Base-by-base conservation (phyloP, 2,797 vertebrate genomes). In the Lagodon rhomboides region DNA sequence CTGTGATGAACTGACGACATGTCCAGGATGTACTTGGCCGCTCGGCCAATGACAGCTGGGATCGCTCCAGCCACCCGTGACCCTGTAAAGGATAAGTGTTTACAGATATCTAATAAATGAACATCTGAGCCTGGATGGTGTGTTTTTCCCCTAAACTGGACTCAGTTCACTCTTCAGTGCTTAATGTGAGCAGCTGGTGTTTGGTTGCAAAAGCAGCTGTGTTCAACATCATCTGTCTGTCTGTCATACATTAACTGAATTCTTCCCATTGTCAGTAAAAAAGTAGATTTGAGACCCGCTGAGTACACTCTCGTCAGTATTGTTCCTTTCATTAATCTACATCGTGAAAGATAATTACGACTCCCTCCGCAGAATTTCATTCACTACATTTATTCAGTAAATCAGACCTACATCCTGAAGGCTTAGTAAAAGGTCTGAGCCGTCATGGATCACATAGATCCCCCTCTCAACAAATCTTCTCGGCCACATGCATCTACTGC, bases 121-220 rank as follows among this genome's bases (percentile, higher is more conserved):
- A 51, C 50, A 65, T 63, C 38, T 73, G 55, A 73, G 60, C 15
- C 22, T 22, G 17, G 23, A n/a, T 46, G 50, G 10, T 30, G 16
- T 55, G 12, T 68, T 68, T 68, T 53, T 68, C n/a, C 4, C 13
- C 18, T 49, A 17, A 71, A 60, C 54, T 67, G n/a, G 27, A 34
- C 61, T 43, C 25, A 20, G 44, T 74, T 73, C 68, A 73, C 44
- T n/a, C 68, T 70, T 82, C 68, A 75, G 27, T 75, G 67, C 70
- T 56, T 73, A 69, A 62, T 59, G n/a, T 16, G 30, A 74, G 65
- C 82, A 74, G 69, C 75, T 77, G 87, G 67, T 74, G 46, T 78
- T 77, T 63, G 55, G 76, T 49, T 73, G 49, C 64, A 67, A 76
- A 84, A 59, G 54, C 86, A 84, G 67, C 76, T 85, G 69, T 51